Conservation (phyloP, 2,888 invertebrate species). For the Melieria crassipennis region DNA sequence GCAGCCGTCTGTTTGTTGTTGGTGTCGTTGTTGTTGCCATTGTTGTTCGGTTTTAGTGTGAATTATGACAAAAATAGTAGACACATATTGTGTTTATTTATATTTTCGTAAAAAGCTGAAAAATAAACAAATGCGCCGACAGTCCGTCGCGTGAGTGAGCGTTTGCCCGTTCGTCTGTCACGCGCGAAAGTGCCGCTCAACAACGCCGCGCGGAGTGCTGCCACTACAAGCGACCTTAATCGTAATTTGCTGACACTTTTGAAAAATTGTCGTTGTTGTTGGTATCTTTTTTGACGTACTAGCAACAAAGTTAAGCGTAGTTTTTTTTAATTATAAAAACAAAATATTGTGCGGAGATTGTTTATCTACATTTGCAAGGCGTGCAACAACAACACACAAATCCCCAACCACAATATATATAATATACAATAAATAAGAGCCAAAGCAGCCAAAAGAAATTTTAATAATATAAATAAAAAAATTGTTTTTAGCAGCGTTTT, state of each 20-base stretch:
- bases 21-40: neutral
- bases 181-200: no score
- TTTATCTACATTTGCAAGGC: no score
- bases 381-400: no score
- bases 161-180: no score
- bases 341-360: neutral
- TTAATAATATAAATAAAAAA: conserved; percentile 6
- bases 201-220: no score
- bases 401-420: no score
- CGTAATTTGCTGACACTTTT: neutral
- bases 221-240: neutral
- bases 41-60: conserved; percentile 8
- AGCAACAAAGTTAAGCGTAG: neutral
- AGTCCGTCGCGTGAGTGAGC: neutral
- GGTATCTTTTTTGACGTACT: neutral
- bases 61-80: neutral
- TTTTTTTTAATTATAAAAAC: neutral
- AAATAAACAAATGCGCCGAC: neutral
- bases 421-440: neutral
- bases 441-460: neutral
- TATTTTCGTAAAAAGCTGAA: neutral
- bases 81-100: neutral
- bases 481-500: neutral
- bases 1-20: neutral
- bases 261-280: neutral